These are phyloP conservation scores for Zootoca vivipara DNA, from an alignment of 2,113 vertebrate genomes.

Conservation along the genomic window DNA sequence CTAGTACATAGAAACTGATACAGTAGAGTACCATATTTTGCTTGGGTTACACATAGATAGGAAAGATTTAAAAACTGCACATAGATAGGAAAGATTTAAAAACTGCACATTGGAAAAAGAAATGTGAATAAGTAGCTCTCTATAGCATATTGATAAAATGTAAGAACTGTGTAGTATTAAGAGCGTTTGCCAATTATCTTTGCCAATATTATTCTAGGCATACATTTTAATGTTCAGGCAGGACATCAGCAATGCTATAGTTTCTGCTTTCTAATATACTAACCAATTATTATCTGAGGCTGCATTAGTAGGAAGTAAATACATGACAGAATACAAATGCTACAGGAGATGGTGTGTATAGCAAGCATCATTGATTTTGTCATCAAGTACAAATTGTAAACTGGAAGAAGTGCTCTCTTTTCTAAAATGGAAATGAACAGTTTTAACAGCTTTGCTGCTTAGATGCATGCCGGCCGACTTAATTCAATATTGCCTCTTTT, in stretches of 20 bases:
- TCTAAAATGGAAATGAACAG: conserved; percentile 11
- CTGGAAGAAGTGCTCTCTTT: conserved; percentile 30
- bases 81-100: neutral
- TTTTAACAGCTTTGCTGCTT: conserved; percentile 8
- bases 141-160: fast-evolving
- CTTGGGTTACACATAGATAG: neutral
- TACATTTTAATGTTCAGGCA: neutral
- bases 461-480: neutral
- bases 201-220: neutral
- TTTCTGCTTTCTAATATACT: neutral
- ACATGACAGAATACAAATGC: conserved; percentile 5
- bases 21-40: neutral
- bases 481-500: conserved; percentile 8
- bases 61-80: neutral
- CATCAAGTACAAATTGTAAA: conserved; percentile 15
- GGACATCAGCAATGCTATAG: neutral
- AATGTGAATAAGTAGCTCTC: neutral
- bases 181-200: neutral
- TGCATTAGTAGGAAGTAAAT: neutral
- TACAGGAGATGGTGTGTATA: neutral
- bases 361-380: conserved; percentile 23
- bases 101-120: neutral
- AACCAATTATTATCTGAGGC: neutral
- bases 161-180: neutral
- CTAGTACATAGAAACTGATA: neutral